phyloP scores from a whole-genome alignment of 2,888 invertebrate species.

The Dermolepida albohirtum region DNA sequence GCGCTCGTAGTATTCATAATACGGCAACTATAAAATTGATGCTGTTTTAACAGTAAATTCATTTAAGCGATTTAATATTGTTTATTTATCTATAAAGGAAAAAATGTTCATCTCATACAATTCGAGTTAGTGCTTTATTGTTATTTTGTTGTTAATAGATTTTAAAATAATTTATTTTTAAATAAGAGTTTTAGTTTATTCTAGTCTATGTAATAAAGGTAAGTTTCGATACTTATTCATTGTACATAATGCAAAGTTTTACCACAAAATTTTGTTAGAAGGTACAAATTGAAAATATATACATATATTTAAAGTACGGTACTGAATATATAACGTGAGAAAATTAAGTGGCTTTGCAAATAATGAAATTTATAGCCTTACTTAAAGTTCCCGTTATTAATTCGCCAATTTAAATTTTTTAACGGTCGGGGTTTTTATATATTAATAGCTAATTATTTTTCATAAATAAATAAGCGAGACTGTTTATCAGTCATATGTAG shows the following conservation, averaged over 20 bases:
- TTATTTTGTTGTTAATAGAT: slow-evolving; percentile 31
- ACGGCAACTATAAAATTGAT: slow-evolving; percentile 31
- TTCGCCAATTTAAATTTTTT: neutral
- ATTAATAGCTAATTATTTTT: neutral
- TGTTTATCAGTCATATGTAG: neutral
- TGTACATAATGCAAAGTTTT: too few relatives aligned
- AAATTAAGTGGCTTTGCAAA: neutral
- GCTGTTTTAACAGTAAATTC: slow-evolving; percentile 37
- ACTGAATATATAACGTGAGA: neutral
- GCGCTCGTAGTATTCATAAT: slow-evolving; percentile 11
- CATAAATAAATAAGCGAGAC: neutral
- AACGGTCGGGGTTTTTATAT: neutral
- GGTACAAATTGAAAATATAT: too few relatives aligned
- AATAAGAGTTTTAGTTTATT: slow-evolving; percentile 38
- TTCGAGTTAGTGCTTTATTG: slow-evolving; percentile 40
- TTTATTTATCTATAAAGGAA: slow-evolving; percentile 8
- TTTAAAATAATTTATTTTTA: slow-evolving; percentile 40
- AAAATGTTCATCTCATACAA: slow-evolving; percentile 32
- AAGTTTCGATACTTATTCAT: slow-evolving; percentile 19
- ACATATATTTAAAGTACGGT: too few relatives aligned
- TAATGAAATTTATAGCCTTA: neutral
- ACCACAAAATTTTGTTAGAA: too few relatives aligned
- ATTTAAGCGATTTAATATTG: slow-evolving; percentile 7
- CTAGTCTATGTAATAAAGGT: slow-evolving; percentile 44
- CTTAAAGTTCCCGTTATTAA: neutral